These are phyloP conservation scores for Hippopotamyrus pictus DNA, from an alignment of 2,797 vertebrate genomes.

Conservation along the genomic window DNA sequence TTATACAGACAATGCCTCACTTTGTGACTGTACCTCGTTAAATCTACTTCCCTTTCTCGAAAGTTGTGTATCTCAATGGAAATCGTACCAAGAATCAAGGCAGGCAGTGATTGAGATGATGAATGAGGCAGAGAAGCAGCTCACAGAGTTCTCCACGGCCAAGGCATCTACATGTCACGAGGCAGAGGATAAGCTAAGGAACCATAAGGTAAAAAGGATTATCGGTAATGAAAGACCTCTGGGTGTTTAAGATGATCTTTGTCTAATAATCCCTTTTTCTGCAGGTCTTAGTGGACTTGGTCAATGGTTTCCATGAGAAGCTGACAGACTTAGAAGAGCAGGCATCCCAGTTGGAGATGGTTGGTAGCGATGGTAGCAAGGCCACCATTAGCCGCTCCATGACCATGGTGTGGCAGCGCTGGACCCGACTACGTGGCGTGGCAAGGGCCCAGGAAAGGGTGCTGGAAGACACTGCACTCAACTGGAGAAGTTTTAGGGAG, in stretches of 20 bases:
- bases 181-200: constrained; percentile 72
- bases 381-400: constrained; percentile 69
- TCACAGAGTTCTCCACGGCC: constrained; percentile 73
- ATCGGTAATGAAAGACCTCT: background rate
- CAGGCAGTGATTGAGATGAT: constrained; percentile 75
- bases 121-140: constrained; percentile 75
- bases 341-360: constrained; percentile 64
- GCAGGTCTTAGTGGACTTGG: constrained; percentile 66
- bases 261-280: constrained; percentile 12
- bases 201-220: constrained; percentile 71
- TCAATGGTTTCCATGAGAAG: constrained; percentile 71
- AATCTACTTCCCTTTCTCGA: background rate
- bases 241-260: background rate
- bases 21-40: background rate
- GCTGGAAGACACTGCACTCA: constrained; percentile 73
- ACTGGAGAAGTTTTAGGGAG: constrained; percentile 76
- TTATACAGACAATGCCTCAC: background rate
- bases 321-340: constrained; percentile 72
- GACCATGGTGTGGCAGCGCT: constrained; percentile 80
- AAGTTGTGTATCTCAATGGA: constrained; percentile 75
- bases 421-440: constrained; percentile 74
- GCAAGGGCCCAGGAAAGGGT: constrained; percentile 80
- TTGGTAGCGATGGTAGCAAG: constrained; percentile 73
- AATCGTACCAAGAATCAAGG: constrained; percentile 70
- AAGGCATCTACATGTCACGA: constrained; percentile 70